phyloP scores from a whole-genome alignment of 2,888 invertebrate genomes.

The Priocnemis perturbator region DNA sequence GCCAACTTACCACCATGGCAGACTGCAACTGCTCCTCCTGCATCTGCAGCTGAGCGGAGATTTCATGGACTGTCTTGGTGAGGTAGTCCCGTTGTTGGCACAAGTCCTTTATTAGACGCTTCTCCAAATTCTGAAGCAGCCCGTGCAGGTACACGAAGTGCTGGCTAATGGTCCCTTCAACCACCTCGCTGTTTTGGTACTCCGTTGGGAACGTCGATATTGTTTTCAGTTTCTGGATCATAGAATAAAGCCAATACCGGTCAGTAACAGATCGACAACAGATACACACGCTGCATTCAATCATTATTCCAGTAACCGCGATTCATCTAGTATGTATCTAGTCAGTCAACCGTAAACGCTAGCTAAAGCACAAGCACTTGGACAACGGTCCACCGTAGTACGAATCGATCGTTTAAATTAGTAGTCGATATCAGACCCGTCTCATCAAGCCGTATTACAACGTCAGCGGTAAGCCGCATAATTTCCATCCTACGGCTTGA shows the following conservation, averaged over 20 bases:
- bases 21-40: constrained; percentile 50
- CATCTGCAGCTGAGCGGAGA: constrained; percentile 40
- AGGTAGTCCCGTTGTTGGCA: constrained; percentile 41
- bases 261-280: not conserved
- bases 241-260: not conserved
- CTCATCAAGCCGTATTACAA: too few relatives aligned
- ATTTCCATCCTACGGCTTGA: too few relatives aligned
- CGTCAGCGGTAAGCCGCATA: too few relatives aligned
- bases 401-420: too few relatives aligned
- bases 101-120: constrained; percentile 73
- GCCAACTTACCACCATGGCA: constrained; percentile 50
- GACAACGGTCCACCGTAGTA: too few relatives aligned
- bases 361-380: too few relatives aligned
- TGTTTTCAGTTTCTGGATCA: constrained; percentile 40
- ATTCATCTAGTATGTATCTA: not conserved
- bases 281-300: not conserved
- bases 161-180: constrained; percentile 74
- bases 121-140: constrained; percentile 77
- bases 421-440: too few relatives aligned
- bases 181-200: constrained; percentile 41
- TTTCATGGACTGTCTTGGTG: constrained; percentile 43
- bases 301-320: too few relatives aligned
- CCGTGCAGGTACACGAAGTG: constrained; percentile 78
- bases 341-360: too few relatives aligned
- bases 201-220: not conserved